Evolutionary conservation across 2,797 vertebrate species (phyloP).

Genomic region (Platalea minor): DNA sequence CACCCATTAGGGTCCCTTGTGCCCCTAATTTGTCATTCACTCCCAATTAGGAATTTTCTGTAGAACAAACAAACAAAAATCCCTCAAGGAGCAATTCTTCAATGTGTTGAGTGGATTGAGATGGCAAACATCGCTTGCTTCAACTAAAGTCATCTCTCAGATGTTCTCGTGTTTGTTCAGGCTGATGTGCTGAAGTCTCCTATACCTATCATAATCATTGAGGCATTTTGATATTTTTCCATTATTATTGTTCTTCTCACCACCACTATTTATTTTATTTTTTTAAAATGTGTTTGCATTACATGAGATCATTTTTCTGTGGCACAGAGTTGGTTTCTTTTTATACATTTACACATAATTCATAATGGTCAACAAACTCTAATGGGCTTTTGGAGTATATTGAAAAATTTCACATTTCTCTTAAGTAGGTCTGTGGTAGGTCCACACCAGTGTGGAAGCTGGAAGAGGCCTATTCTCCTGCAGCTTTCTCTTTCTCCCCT

Average conservation of each 20-base stretch:
- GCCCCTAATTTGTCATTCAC: background rate
- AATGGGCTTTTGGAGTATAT: background rate
- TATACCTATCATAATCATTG: background rate
- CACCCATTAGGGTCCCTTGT: background rate
- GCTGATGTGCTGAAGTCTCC: background rate
- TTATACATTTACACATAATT: background rate
- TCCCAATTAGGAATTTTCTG: background rate
- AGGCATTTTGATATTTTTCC: background rate
- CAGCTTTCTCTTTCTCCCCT: background rate
- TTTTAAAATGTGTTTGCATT: background rate
- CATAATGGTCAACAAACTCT: background rate
- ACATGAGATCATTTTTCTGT: fast-evolving
- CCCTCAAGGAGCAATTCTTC: background rate
- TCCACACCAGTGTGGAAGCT: background rate
- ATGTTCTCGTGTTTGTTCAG: fast-evolving
- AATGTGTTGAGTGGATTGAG: background rate
- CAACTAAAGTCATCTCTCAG: background rate
- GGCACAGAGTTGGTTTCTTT: background rate
- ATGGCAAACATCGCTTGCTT: fast-evolving
- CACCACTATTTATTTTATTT: background rate
- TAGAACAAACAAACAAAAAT: background rate
- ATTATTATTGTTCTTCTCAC: background rate
- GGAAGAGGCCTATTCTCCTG: background rate
- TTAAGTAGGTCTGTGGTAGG: background rate
- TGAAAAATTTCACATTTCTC: background rate